These are phyloP conservation scores for Drosophila hamatofila DNA, from an alignment of 2,888 invertebrate genomes.

Conservation along the genomic window DNA sequence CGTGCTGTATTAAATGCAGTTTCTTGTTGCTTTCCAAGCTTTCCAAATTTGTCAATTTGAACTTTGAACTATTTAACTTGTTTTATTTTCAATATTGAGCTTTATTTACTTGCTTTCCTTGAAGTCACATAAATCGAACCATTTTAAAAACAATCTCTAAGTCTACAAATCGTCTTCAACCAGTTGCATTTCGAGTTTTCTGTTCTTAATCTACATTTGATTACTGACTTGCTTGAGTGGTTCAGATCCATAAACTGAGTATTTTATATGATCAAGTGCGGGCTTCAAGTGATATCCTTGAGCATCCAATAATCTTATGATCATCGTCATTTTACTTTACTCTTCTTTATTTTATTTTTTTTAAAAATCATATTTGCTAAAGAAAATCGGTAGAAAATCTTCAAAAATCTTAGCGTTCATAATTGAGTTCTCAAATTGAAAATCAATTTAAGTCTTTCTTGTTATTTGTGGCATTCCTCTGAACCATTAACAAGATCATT, in stretches of 20 bases:
- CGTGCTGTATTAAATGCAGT: constrained; percentile 32
- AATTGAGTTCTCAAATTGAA: constrained; percentile 6
- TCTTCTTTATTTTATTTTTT: no score
- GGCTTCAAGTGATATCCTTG: background rate
- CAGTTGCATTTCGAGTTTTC: constrained; percentile 22
- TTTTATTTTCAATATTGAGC: background rate
- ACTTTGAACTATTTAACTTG: constrained; percentile 47
- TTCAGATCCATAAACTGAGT: background rate
- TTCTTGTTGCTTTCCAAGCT: constrained; percentile 51
- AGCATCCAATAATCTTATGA: background rate
- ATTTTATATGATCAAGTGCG: background rate
- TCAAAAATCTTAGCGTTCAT: no score
- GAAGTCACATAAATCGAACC: constrained; percentile 11
- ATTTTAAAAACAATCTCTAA: constrained; percentile 5
- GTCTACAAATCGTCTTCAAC: constrained; percentile 18
- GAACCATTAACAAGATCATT: constrained; percentile 55
- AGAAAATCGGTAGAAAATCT: no score
- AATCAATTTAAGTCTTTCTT: constrained; percentile 1
- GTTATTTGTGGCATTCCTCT: background rate
- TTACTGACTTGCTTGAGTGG: background rate
- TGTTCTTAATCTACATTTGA: constrained; percentile 30
- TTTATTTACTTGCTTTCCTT: constrained; percentile 32
- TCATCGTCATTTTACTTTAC: no score
- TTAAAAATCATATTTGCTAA: no score
- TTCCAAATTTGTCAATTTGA: constrained; percentile 54